Conservation (phyloP, 2,888 invertebrate species). For the Teinopalpus imperialis region DNA sequence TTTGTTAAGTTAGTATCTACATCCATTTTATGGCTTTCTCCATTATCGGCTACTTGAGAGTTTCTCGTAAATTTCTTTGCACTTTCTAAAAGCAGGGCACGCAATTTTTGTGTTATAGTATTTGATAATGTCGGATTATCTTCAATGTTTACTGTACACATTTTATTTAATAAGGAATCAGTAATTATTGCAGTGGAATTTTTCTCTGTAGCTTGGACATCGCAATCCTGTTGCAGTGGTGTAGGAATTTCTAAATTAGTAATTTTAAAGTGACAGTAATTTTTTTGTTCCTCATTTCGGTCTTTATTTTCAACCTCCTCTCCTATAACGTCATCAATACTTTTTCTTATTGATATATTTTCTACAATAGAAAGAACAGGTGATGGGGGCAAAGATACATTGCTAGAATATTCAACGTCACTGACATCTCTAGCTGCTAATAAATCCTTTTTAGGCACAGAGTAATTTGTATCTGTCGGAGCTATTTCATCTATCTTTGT, state of each 20-base stretch:
- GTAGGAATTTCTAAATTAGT: conserved; percentile 51
- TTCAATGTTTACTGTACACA: conserved; percentile 42
- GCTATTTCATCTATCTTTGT: conserved; percentile 50
- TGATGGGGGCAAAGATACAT: conserved; percentile 57
- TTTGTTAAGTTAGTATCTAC: conserved; percentile 30
- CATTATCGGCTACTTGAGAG: conserved; percentile 25
- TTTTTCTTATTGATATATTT: conserved; percentile 58
- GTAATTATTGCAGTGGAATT: conserved; percentile 34
- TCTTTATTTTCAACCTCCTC: conserved; percentile 21
- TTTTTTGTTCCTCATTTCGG: conserved; percentile 27
- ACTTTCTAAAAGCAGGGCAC: conserved; percentile 60
- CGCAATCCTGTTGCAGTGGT: conserved; percentile 60
- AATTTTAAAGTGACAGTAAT: conserved; percentile 48
- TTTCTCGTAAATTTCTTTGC: conserved; percentile 48
- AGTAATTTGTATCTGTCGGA: conserved; percentile 26
- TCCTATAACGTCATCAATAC: conserved; percentile 34
- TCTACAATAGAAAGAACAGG: conserved; percentile 71
- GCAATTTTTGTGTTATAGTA: conserved; percentile 53
- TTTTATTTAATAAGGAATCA: conserved; percentile 50
- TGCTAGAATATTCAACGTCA: conserved; percentile 52
- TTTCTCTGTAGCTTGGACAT: conserved; percentile 36
- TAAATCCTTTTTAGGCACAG: conserved; percentile 5
- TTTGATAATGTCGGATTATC: conserved; percentile 49
- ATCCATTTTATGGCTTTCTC: conserved; percentile 35
- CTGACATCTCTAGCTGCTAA: background rate